These are phyloP conservation scores for Furnarius figulus DNA, from an alignment of 2,113 vertebrate species.

Conservation along the genomic window DNA sequence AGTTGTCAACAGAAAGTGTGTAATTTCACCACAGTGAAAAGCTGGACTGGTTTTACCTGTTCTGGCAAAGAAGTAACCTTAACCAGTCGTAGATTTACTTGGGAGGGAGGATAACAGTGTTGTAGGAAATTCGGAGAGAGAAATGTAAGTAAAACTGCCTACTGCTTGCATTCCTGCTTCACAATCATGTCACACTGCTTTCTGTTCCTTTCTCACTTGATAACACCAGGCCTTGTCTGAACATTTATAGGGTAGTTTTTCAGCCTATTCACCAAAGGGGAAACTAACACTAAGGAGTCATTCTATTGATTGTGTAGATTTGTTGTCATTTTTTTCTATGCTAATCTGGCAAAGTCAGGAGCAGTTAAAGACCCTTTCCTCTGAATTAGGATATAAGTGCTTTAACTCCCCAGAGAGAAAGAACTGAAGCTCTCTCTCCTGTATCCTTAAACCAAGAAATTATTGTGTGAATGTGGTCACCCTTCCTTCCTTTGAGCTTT, in stretches of 20 bases:
- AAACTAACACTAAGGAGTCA: neutral
- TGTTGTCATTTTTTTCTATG: neutral
- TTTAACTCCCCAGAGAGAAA: neutral
- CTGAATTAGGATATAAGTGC: neutral
- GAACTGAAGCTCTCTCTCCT: neutral
- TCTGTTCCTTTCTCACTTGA: neutral
- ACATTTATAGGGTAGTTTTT: neutral
- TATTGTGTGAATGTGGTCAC: neutral
- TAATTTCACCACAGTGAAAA: conserved; percentile 24
- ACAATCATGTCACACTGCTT: neutral
- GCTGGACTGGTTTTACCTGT: conserved; percentile 27
- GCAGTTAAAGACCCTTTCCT: neutral
- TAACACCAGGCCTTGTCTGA: neutral
- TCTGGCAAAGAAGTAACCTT: neutral
- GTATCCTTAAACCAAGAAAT: neutral
- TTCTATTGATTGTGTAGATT: neutral
- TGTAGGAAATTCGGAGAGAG: neutral
- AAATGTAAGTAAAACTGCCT: neutral
- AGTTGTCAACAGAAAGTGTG: neutral
- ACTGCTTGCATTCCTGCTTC: neutral
- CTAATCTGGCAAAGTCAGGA: neutral
- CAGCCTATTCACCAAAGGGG: neutral
- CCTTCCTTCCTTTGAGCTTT: neutral
- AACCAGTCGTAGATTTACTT: neutral
- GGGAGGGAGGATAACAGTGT: neutral